Percentiles rank a stretch among this genome's conserved stretches.
phyloP scores from a whole-genome alignment of 2,797 vertebrate species.

The Sebastes minor region DNA sequence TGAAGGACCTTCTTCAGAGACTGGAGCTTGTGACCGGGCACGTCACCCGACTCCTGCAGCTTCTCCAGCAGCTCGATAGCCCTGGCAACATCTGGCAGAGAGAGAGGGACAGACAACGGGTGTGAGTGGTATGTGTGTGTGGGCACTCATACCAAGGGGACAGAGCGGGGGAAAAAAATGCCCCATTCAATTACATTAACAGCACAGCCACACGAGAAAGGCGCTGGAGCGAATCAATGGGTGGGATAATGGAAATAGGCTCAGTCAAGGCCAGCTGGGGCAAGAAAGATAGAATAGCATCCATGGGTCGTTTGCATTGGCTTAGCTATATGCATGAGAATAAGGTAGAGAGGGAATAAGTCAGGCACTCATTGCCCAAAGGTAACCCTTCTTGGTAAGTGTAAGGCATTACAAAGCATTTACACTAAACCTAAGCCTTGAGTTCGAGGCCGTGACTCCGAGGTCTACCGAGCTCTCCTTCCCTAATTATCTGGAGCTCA shows the following conservation, averaged over 20 bases:
- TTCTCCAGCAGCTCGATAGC: slow-evolving; percentile 98
- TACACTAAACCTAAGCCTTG: slow-evolving; percentile 31
- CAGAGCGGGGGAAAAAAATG: neutral
- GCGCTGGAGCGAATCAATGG: slow-evolving; percentile 63
- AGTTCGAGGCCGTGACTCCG: slow-evolving; percentile 34
- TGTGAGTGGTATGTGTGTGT: neutral
- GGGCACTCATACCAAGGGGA: slow-evolving; percentile 3
- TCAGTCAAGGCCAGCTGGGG: slow-evolving; percentile 39
- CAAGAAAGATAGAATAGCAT: slow-evolving; percentile 43
- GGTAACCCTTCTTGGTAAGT: slow-evolving; percentile 25
- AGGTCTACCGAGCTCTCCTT: slow-evolving; percentile 19
- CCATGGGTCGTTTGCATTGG: slow-evolving; percentile 42
- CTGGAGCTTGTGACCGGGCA: slow-evolving; percentile 97
- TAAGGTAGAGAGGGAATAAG: neutral
- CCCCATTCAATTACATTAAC: slow-evolving; percentile 67
- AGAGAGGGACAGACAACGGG: slow-evolving; percentile 11
- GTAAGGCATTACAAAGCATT: slow-evolving; percentile 39
- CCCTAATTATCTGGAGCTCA: slow-evolving; percentile 46
- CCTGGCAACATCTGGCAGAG: slow-evolving; percentile 91
- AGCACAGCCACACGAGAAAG: slow-evolving; percentile 43
- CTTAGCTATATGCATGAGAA: slow-evolving; percentile 24
- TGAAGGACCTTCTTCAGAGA: slow-evolving; percentile 98
- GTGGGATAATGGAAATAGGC: slow-evolving; percentile 69
- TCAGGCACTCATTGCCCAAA: slow-evolving; percentile 29
- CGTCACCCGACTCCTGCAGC: slow-evolving; percentile 95